Conservation (phyloP, 1,140 invertebrate genomes). For the Plutomurus gul region DNA sequence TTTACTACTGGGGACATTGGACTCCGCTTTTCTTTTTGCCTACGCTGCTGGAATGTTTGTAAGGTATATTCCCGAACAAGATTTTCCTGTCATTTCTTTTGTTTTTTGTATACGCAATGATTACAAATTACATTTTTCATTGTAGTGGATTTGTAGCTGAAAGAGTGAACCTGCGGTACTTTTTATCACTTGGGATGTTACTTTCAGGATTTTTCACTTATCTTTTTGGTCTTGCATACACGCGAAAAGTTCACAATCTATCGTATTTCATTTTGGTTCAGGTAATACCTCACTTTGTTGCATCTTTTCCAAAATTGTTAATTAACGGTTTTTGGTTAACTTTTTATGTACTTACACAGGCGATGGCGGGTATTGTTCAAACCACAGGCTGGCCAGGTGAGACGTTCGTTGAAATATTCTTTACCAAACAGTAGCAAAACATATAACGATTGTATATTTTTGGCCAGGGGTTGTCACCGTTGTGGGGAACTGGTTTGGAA, state of each 20-base stretch:
- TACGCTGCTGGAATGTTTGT: constrained; percentile 94
- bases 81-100: background rate
- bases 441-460: too few relatives aligned
- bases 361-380: constrained; percentile 80
- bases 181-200: constrained; percentile 87
- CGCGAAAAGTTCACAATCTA: constrained; percentile 80
- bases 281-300: constrained; percentile 61
- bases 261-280: constrained; percentile 86
- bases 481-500: constrained; percentile 95
- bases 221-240: constrained; percentile 84
- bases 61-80: constrained; percentile 62
- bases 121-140: background rate
- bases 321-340: background rate
- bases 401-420: too few relatives aligned
- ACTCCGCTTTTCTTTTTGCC: constrained; percentile 89
- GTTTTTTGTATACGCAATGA: background rate
- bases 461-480: constrained; percentile 92
- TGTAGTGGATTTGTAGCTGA: constrained; percentile 87
- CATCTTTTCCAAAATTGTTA: background rate
- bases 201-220: constrained; percentile 84
- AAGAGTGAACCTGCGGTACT: constrained; percentile 86
- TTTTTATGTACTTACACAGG: constrained; percentile 61
- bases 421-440: too few relatives aligned
- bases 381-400: constrained; percentile 86
- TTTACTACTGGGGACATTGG: constrained; percentile 82